A percentile compares a stretch with the other conserved stretches of the same genome.
Evolutionary conservation across 2,888 invertebrate genomes (phyloP).

Genomic region (Labia minor): DNA sequence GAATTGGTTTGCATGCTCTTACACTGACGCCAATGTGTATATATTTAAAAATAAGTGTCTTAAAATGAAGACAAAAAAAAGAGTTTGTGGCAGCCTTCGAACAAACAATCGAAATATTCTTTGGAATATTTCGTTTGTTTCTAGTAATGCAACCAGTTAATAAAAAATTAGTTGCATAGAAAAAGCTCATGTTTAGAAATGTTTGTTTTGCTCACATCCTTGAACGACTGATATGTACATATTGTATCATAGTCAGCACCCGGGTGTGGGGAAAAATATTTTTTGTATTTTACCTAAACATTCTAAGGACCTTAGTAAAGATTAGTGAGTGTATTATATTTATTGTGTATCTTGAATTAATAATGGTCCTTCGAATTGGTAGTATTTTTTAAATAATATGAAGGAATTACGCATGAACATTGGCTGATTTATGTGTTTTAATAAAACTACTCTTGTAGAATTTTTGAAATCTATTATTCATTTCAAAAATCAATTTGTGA

Average conservation of each 20-base stretch:
- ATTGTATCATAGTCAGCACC: neutral
- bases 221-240: slow-evolving; percentile 7
- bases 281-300: neutral
- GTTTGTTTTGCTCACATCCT: slow-evolving; percentile 13
- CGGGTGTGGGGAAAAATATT: slow-evolving; percentile 13
- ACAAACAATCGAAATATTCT: neutral
- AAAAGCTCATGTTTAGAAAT: neutral
- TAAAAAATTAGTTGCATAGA: neutral
- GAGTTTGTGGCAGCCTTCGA: neutral
- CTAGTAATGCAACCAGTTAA: slow-evolving; percentile 6
- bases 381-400: slow-evolving; percentile 8
- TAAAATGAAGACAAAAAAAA: neutral
- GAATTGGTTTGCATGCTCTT: slow-evolving; percentile 13
- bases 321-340: slow-evolving; percentile 5
- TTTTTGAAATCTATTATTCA: neutral
- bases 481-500: neutral
- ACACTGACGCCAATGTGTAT: slow-evolving; percentile 7
- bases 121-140: neutral
- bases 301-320: neutral
- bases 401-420: neutral
- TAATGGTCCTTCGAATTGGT: neutral
- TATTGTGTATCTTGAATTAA: slow-evolving; percentile 6
- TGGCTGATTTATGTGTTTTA: slow-evolving; percentile 13
- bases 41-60: slow-evolving; percentile 1
- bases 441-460: neutral